A percentile compares a stretch with the other conserved stretches of the same genome.
Evolutionary conservation across 2,888 invertebrate species (phyloP).

Genomic region (Drosophila antonietae): DNA sequence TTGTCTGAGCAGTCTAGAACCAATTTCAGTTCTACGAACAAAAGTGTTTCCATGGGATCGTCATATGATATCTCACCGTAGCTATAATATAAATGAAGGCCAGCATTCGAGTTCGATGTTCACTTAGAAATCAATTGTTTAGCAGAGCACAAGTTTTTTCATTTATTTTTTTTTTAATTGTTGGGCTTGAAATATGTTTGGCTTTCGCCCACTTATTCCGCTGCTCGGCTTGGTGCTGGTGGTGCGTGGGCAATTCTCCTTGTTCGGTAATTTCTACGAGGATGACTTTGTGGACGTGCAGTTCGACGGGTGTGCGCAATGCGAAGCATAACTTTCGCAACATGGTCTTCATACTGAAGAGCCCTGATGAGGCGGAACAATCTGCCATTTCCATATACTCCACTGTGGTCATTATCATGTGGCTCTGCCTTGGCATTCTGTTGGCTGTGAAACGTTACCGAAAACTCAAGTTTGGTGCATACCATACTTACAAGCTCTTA

Average conservation of each 20-base stretch:
- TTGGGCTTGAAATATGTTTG: conserved; percentile 14
- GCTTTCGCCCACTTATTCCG: conserved; percentile 16
- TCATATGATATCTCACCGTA: neutral
- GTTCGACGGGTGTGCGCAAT: conserved; percentile 39
- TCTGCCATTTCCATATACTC: conserved; percentile 28
- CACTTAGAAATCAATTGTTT: conserved; percentile 25
- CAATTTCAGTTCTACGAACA: neutral
- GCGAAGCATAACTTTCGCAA: conserved; percentile 52
- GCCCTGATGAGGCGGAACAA: conserved; percentile 3
- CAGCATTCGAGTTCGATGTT: neutral
- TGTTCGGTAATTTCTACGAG: conserved; percentile 18
- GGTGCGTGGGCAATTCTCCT: conserved; percentile 25
- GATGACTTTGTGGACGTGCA: conserved; percentile 59
- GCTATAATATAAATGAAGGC: conserved; percentile 24
- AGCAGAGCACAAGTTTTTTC: conserved; percentile 6
- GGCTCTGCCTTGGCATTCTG: conserved; percentile 40
- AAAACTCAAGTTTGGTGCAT: conserved; percentile 4
- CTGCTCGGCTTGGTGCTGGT: conserved; percentile 23
- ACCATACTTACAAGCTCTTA: neutral
- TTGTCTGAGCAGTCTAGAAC: neutral
- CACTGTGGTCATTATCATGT: conserved; percentile 45
- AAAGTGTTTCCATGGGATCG: neutral
- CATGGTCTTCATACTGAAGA: conserved; percentile 53
- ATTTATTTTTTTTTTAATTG: neutral
- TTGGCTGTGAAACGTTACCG: conserved; percentile 34